Conservation (phyloP, 2,888 invertebrate genomes). For the Tetragonula carbonaria region DNA sequence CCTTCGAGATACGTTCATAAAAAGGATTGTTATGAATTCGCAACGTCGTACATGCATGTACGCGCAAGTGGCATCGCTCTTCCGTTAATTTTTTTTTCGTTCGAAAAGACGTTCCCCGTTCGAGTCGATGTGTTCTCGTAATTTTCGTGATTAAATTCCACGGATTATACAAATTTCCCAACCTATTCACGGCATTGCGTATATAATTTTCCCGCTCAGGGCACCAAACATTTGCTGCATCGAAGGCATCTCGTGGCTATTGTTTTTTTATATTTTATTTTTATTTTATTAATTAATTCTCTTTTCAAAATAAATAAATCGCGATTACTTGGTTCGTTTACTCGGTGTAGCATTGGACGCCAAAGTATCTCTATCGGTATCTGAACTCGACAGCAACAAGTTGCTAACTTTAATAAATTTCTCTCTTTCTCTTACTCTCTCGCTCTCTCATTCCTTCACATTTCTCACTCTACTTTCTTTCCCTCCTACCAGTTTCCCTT, state of each 20-base stretch:
- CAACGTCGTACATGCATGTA: constrained; percentile 46
- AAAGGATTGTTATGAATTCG: constrained; percentile 35
- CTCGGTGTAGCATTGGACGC: constrained; percentile 75
- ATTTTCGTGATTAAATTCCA: constrained; percentile 25
- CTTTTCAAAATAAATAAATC: constrained; percentile 79
- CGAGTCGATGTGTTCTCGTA: constrained; percentile 55
- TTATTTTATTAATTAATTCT: constrained; percentile 34
- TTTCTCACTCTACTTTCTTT: neutral
- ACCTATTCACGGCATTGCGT: constrained; percentile 35
- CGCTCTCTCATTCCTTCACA: constrained; percentile 3
- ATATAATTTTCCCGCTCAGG: constrained; percentile 68
- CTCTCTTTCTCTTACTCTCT: constrained; percentile 19
- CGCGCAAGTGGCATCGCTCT: constrained; percentile 47
- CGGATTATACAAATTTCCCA: constrained; percentile 35
- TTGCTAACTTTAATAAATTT: constrained; percentile 59
- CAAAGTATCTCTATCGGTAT: constrained; percentile 60
- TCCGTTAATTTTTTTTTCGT: constrained; percentile 35
- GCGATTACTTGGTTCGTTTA: constrained; percentile 69
- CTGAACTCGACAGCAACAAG: constrained; percentile 70
- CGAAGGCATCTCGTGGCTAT: constrained; percentile 83
- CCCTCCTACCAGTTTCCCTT: neutral
- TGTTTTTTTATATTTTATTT: constrained; percentile 71
- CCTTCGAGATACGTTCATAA: constrained; percentile 61
- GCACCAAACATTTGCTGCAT: constrained; percentile 79
- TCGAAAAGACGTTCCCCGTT: constrained; percentile 33